Conservation (phyloP, 2,797 vertebrate species). For the Oceanodroma leucorhoa region DNA sequence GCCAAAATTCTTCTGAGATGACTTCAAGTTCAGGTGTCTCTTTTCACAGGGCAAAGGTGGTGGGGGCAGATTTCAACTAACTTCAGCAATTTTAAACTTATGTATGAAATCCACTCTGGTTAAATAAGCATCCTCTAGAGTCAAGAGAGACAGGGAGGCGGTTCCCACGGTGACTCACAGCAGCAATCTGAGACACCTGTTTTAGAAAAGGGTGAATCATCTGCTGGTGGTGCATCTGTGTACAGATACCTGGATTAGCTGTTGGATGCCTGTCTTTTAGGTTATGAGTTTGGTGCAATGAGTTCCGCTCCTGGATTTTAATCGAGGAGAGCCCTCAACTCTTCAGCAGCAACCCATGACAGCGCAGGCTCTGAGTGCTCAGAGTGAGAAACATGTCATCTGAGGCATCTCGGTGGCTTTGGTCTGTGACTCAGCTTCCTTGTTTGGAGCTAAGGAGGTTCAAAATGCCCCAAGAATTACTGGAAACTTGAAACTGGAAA, state of each 20-base stretch:
- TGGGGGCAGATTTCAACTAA: background rate
- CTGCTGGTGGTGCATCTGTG: background rate
- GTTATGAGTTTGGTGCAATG: background rate
- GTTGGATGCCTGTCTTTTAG: background rate
- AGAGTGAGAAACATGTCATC: background rate
- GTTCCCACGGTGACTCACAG: constrained; percentile 20
- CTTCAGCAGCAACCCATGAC: background rate
- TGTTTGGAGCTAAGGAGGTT: background rate
- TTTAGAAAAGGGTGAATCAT: constrained; percentile 46
- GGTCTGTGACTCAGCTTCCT: background rate
- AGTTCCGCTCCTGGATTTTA: background rate
- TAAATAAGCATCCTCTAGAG: constrained; percentile 27
- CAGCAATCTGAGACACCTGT: background rate
- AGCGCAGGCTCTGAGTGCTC: background rate
- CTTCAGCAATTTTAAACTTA: constrained; percentile 12
- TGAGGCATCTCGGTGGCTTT: background rate
- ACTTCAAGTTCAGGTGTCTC: background rate
- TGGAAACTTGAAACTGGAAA: background rate
- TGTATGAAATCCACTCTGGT: background rate
- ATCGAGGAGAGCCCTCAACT: background rate
- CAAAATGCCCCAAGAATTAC: background rate
- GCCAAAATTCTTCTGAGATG: background rate
- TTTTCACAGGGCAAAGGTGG: background rate
- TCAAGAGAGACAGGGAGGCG: background rate
- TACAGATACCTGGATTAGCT: background rate